Evolutionary conservation across 2,888 invertebrate genomes (phyloP).

Genomic region (Synergus laeviventris): DNA sequence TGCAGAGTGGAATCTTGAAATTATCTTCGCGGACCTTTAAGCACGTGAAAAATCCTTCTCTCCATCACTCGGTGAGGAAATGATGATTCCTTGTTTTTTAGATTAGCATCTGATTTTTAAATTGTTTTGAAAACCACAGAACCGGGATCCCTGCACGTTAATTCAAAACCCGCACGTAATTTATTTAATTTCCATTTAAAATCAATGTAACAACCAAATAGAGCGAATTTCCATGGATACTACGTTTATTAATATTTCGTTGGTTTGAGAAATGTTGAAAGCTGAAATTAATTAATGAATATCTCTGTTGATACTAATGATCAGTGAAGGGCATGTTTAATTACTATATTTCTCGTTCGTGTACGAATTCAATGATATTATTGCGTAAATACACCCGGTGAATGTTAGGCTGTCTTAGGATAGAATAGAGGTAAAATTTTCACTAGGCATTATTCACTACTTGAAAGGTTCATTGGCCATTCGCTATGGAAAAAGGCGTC

Average conservation of each 20-base stretch:
- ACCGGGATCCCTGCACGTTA: background rate
- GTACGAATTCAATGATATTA: constrained; percentile 21
- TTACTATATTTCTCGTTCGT: constrained; percentile 27
- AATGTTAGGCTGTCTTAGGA: background rate
- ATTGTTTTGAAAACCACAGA: background rate
- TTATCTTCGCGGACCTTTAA: background rate
- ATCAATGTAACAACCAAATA: background rate
- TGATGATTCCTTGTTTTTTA: background rate
- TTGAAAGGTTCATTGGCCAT: background rate
- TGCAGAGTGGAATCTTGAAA: constrained; percentile 25
- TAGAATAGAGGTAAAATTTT: background rate
- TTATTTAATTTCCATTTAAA: background rate
- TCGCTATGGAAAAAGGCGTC: background rate
- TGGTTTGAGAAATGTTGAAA: background rate
- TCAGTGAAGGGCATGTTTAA: constrained; percentile 13
- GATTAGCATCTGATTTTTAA: background rate
- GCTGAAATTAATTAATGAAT: constrained; percentile 30
- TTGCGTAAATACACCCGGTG: background rate
- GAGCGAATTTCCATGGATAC: background rate
- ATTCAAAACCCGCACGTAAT: background rate
- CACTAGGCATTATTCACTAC: background rate
- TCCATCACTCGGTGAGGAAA: background rate
- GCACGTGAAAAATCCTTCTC: constrained; percentile 8
- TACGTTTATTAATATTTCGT: constrained; percentile 19
- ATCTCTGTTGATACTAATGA: constrained; percentile 19